Conservation (phyloP, 2,113 vertebrate species). For the Misgurnus mizolepis region DNA sequence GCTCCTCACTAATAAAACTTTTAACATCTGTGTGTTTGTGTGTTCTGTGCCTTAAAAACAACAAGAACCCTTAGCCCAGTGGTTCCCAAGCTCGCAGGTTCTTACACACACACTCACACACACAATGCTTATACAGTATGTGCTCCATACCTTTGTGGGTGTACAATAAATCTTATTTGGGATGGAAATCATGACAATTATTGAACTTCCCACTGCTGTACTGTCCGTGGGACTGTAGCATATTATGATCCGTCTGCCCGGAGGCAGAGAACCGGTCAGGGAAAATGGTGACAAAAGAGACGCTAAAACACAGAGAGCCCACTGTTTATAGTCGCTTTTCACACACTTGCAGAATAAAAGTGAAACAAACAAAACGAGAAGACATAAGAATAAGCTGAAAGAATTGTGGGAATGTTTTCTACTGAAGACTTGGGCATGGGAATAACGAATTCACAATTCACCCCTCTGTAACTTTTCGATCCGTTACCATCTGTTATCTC, state of each 20-base stretch:
- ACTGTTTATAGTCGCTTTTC: constrained; percentile 47
- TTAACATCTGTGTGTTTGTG: too few relatives aligned
- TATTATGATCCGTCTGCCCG: constrained; percentile 45
- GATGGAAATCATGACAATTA: background rate
- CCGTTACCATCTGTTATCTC: background rate
- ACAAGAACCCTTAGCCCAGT: background rate
- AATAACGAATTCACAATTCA: background rate
- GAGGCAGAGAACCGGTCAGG: constrained; percentile 42
- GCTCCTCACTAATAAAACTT: too few relatives aligned
- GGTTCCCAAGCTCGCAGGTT: background rate
- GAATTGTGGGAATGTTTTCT: constrained; percentile 31
- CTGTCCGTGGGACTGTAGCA: constrained; percentile 25
- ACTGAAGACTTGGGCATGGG: constrained; percentile 10
- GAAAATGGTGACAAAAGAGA: constrained; percentile 39
- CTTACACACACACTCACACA: background rate
- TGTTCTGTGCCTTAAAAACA: too few relatives aligned
- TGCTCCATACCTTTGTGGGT: constrained; percentile 22
- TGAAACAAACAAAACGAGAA: constrained; percentile 31
- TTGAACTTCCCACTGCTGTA: background rate
- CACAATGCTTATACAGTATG: background rate
- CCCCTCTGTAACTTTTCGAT: background rate
- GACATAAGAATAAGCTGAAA: constrained; percentile 15
- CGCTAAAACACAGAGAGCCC: constrained; percentile 50
- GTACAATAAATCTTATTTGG: constrained; percentile 18
- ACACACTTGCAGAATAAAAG: constrained; percentile 33